Evolutionary conservation across 2,888 invertebrate genomes (phyloP), one percentile per base, ranked within the genome.

Genomic region (Drosophila ochracea): DNA sequence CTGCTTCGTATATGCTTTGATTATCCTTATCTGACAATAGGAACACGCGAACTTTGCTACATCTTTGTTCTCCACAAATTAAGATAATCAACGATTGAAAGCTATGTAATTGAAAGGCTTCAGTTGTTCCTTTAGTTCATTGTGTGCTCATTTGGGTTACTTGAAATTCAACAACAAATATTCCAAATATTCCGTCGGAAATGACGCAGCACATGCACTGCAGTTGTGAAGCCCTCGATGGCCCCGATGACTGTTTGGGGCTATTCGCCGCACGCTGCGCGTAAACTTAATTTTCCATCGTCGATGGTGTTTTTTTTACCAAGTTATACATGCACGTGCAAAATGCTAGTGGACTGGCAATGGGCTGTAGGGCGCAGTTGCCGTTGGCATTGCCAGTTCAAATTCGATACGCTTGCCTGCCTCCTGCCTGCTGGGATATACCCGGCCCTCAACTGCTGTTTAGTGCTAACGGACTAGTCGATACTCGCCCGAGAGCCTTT

Each of bases 281-380:
- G 73, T 72, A 77, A 83, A 83, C 77, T 83, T 82, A 80, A 83
- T 82, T 83, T 78, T 76, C 76, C 82, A 78, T 73, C 78, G 76
- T 69, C 64, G 74, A 73, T 78, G 79, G 4, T 13, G 7, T 21
- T 47, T n/a, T 70, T 70, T 68, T 68, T 71, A 66, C 35, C 65
- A 25, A 70, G 76, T 68, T 70, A 55, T 70, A 83, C 78, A 78
- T 66, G 73, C 80, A 82, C 82, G 83, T 80, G 61, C 77, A 74
- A 68, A 47, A 67, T 74, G 52, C 68, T 61, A 73, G 74, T 68
- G 37, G 64, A 68, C 71, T 62, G 70, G 41, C 31, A 35, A 41
- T 53, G 43, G 13, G 62, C 43, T 62, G 25, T 11, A 58, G 53
- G 64, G 54, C 54, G 30, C 41, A 62, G 65, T 64, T 76, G 68